Percentiles rank a stretch among this genome's conserved stretches.
Evolutionary conservation across 2,797 vertebrate genomes (phyloP).

Genomic region (Cottoperca gobio): DNA sequence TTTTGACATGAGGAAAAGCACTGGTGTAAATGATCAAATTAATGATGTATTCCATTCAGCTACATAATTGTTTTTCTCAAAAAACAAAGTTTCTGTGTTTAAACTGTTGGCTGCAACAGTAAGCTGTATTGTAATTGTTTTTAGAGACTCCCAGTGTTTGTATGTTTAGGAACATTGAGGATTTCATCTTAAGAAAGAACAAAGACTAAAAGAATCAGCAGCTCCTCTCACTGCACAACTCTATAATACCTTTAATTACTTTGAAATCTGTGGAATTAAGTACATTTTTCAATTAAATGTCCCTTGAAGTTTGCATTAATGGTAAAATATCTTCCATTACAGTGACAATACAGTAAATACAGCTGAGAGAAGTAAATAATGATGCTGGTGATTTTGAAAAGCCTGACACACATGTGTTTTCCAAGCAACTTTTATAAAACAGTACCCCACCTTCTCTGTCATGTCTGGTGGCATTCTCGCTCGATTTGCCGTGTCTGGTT

Average conservation of each 20-base stretch:
- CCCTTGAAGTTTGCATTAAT: neutral
- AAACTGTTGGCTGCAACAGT: neutral
- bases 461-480: conserved; percentile 51
- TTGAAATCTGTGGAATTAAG: conserved; percentile 8
- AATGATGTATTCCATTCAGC: neutral
- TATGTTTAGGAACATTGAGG: neutral
- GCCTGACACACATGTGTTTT: conserved; percentile 8
- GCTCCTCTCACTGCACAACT: neutral
- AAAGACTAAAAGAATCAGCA: neutral
- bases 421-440: conserved; percentile 34
- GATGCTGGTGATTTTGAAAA: conserved; percentile 8
- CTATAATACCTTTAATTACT: neutral
- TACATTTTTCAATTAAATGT: neutral
- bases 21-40: neutral
- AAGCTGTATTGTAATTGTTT: neutral
- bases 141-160: neutral
- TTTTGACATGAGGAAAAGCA: neutral
- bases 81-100: neutral
- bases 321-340: neutral
- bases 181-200: neutral
- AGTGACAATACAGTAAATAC: neutral
- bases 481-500: conserved; percentile 56
- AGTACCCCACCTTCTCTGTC: conserved; percentile 37
- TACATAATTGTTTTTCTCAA: neutral
- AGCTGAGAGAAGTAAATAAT: conserved; percentile 7